These are phyloP conservation scores for Nerophis lumbriciformis DNA, from an alignment of 2,113 vertebrate species.

Conservation along the genomic window DNA sequence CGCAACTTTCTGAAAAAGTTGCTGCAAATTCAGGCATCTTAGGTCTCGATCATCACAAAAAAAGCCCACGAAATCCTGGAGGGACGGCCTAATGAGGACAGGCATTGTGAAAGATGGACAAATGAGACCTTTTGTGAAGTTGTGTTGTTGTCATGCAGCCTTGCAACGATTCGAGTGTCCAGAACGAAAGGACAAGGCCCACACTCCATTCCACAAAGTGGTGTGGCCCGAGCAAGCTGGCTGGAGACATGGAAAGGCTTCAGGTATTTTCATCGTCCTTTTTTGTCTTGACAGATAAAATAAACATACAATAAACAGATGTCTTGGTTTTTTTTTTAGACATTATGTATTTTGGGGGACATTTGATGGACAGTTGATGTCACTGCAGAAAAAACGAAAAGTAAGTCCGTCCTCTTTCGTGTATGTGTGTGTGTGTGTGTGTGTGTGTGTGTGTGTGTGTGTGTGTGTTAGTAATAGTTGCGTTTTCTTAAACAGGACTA, in stretches of 20 bases:
- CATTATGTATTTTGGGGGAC: conserved; percentile 68
- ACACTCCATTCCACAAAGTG: conserved; percentile 14
- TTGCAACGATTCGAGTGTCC: conserved; percentile 70
- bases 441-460: neutral
- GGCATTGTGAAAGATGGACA: no score
- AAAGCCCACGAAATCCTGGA: no score
- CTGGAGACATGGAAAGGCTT: conserved; percentile 74
- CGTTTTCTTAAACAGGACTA: conserved; percentile 55
- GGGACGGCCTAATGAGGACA: no score
- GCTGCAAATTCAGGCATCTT: no score
- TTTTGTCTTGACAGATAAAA: neutral
- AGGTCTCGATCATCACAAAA: no score
- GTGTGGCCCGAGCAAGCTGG: conserved; percentile 66
- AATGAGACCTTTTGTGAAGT: neutral
- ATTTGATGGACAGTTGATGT: conserved; percentile 68
- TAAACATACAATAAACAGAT: neutral
- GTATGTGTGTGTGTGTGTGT: no score
- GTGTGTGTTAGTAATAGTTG: conserved; percentile 2
- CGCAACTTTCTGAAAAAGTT: no score
- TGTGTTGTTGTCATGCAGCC: conserved; percentile 35
- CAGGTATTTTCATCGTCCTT: conserved; percentile 48
- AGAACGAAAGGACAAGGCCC: conserved; percentile 45
- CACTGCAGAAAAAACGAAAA: conserved; percentile 72
- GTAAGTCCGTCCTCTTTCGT: conserved; percentile 41
- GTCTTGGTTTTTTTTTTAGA: conserved; percentile 35